phyloP scores from a whole-genome alignment of 2,113 vertebrate genomes.

The Raja brachyura region DNA sequence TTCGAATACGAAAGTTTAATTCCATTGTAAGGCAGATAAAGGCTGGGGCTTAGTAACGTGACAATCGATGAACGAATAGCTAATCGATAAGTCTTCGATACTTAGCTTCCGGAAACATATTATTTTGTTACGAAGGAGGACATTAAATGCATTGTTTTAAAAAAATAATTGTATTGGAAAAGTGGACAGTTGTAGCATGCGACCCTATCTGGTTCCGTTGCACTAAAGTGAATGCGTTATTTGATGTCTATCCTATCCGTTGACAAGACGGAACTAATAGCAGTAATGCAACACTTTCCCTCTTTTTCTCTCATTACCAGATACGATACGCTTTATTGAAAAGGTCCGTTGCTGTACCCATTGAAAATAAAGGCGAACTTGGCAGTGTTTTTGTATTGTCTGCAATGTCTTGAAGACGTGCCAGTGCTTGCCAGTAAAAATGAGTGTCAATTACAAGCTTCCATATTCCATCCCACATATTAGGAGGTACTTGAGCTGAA shows the following conservation, averaged over 20 bases:
- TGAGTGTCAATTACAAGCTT: slow-evolving; percentile 65
- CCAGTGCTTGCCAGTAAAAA: slow-evolving; percentile 61
- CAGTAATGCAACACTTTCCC: slow-evolving; percentile 70
- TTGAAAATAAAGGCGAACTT: slow-evolving; percentile 33
- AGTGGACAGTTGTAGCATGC: neutral
- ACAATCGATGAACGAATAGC: slow-evolving; percentile 4
- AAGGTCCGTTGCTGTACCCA: neutral
- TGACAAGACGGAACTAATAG: slow-evolving; percentile 49
- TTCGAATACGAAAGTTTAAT: slow-evolving; percentile 29
- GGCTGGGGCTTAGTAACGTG: neutral
- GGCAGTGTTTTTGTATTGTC: slow-evolving; percentile 38
- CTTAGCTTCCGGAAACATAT: neutral
- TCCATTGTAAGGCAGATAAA: slow-evolving; percentile 18
- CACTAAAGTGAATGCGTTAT: neutral
- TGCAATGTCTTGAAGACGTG: slow-evolving; percentile 57
- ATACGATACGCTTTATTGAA: slow-evolving; percentile 43
- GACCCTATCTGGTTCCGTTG: neutral
- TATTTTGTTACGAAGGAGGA: neutral
- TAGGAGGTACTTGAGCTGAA: slow-evolving; percentile 41
- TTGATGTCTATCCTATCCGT: neutral
- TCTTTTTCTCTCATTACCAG: slow-evolving; percentile 50
- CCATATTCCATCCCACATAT: slow-evolving; percentile 52
- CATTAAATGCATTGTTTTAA: neutral
- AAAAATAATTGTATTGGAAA: neutral
- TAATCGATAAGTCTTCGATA: neutral